Evolutionary conservation across 2,888 invertebrate genomes (phyloP).

Genomic region (Hirtodrosophila cameraria): DNA sequence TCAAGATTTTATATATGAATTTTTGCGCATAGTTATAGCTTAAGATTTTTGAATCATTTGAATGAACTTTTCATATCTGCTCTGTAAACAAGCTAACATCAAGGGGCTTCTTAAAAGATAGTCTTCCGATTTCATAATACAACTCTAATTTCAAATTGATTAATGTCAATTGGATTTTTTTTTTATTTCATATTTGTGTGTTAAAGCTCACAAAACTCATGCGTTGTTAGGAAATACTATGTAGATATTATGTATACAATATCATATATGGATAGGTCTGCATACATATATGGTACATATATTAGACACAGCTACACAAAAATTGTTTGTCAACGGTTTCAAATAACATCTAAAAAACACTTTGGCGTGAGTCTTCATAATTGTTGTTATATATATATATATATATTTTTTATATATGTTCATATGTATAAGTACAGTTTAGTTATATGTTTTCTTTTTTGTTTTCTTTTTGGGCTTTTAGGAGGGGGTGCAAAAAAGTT

Average conservation of each 20-base stretch:
- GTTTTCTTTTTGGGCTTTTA: conserved; percentile 20
- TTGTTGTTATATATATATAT: conserved; percentile 18
- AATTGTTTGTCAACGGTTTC: conserved; percentile 58
- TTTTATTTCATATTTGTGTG: conserved; percentile 22
- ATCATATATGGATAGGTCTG: conserved; percentile 19
- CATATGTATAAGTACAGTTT: conserved; percentile 38
- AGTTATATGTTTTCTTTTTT: conserved; percentile 25
- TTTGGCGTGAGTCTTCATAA: conserved; percentile 48
- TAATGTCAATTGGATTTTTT: conserved; percentile 31
- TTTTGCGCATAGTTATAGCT: conserved; percentile 45
- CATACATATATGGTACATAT: conserved; percentile 28
- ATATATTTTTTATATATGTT: conserved; percentile 32
- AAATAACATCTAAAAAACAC: conserved; percentile 69
- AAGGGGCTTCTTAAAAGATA: conserved; percentile 30
- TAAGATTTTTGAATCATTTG: conserved; percentile 16
- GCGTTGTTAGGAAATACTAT: conserved; percentile 27
- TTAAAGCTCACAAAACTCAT: conserved; percentile 60
- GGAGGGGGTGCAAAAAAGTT: conserved; percentile 67
- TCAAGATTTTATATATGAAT: conserved; percentile 65
- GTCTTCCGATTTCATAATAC: conserved; percentile 65
- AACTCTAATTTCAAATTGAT: conserved; percentile 53
- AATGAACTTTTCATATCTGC: conserved; percentile 18
- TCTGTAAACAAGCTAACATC: conserved; percentile 49
- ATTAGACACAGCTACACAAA: conserved; percentile 64
- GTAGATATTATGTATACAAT: conserved; percentile 23